Conservation (phyloP, 2,888 invertebrate genomes). For the Heliconius cydno region DNA sequence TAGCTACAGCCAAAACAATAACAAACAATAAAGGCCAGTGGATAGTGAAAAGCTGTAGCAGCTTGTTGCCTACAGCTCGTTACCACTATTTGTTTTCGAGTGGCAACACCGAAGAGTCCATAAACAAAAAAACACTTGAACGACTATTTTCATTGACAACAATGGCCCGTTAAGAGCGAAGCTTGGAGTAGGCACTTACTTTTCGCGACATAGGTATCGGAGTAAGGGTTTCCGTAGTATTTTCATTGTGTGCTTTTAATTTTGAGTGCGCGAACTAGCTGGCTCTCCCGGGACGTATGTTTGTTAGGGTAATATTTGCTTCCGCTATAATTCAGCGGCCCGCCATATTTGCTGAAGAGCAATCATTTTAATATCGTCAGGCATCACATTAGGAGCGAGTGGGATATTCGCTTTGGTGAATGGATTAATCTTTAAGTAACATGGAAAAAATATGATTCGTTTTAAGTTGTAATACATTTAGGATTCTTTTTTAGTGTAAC, state of each 20-base stretch:
- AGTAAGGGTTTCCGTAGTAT: constrained; percentile 79
- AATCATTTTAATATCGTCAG: constrained; percentile 86
- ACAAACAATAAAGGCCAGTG: constrained; percentile 66
- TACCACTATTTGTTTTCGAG: constrained; percentile 81
- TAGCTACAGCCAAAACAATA: constrained; percentile 46
- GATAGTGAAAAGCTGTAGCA: constrained; percentile 71
- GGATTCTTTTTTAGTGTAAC: not conserved
- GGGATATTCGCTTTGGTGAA: constrained; percentile 72
- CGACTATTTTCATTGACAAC: constrained; percentile 82
- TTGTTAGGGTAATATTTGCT: constrained; percentile 85
- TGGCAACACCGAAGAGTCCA: constrained; percentile 81
- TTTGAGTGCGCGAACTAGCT: constrained; percentile 86
- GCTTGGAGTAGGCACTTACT: constrained; percentile 76
- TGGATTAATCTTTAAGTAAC: constrained; percentile 74
- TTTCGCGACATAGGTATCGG: constrained; percentile 81
- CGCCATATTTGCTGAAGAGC: constrained; percentile 86
- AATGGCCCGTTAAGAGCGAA: constrained; percentile 79
- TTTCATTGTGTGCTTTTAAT: constrained; percentile 86
- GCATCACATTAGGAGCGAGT: constrained; percentile 80
- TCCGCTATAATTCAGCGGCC: constrained; percentile 85
- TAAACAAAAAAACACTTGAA: constrained; percentile 82
- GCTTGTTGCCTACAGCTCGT: constrained; percentile 80
- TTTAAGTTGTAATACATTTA: not conserved
- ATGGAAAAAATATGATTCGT: constrained; percentile 23
- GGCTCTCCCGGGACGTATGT: constrained; percentile 83